These are phyloP conservation scores for Eidolon helvum DNA, from an alignment of 2,113 vertebrate species.

Conservation along the genomic window DNA sequence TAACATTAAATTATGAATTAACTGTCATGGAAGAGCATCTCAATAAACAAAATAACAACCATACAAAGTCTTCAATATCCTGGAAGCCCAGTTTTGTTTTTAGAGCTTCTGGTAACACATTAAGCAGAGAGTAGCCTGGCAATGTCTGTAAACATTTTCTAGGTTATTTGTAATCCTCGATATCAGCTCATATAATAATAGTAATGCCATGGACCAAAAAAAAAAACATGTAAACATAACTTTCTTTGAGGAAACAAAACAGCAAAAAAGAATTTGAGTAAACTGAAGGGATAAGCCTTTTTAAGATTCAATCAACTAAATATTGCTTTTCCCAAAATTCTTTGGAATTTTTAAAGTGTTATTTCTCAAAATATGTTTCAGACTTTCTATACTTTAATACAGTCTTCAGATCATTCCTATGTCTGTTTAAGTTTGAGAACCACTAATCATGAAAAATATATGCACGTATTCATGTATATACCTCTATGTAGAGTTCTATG, in stretches of 20 bases:
- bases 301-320: neutral
- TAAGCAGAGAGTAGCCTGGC: neutral
- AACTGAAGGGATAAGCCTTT: neutral
- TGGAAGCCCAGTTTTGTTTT: neutral
- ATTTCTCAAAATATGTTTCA: neutral
- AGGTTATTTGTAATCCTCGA: conserved; percentile 3
- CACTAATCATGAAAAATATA: neutral
- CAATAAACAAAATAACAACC: conserved; percentile 59
- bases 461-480: neutral
- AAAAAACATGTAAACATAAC: neutral
- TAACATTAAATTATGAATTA: conserved; percentile 78
- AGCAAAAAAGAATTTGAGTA: neutral
- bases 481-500: neutral
- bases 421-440: neutral
- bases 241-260: neutral
- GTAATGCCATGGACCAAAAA: neutral
- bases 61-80: neutral
- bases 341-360: neutral
- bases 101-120: neutral
- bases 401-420: neutral
- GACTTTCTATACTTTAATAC: neutral
- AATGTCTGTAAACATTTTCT: neutral
- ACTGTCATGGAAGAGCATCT: conserved; percentile 43
- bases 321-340: neutral
- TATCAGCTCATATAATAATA: neutral